Conservation (phyloP, 2,797 vertebrate genomes). For the Necrosyrtes monachus region DNA sequence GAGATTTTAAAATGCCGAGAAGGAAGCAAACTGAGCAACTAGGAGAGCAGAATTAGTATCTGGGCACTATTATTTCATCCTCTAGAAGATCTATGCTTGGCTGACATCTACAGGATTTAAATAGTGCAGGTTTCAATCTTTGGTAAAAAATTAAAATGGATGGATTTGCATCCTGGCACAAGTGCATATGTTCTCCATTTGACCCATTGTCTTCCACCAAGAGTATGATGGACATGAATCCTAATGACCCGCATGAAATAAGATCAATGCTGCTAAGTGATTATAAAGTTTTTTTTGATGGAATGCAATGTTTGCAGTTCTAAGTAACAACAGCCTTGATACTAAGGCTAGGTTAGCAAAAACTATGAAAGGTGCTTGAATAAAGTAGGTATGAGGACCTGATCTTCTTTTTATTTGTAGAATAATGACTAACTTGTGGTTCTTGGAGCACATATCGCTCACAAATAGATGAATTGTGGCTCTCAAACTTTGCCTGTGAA, state of each 20-base stretch:
- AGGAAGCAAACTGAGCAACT: background rate
- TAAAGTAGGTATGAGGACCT: background rate
- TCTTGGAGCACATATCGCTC: background rate
- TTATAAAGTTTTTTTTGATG: background rate
- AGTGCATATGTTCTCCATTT: background rate
- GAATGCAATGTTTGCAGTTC: background rate
- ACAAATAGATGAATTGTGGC: background rate
- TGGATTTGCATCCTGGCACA: background rate
- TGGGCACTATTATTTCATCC: background rate
- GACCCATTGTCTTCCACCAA: background rate
- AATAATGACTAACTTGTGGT: background rate
- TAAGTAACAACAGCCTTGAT: background rate
- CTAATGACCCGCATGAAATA: background rate
- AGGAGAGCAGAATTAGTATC: background rate
- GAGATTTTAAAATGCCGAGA: background rate
- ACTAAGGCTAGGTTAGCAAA: background rate
- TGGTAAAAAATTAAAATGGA: background rate
- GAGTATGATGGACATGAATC: background rate
- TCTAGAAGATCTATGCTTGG: background rate
- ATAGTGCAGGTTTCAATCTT: background rate
- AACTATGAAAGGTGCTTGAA: background rate
- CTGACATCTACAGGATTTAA: conserved; percentile 21
- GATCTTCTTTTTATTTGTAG: background rate
- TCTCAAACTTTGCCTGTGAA: background rate
- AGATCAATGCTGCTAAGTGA: background rate